Conservation (phyloP, 2,888 invertebrate species). For the Laothoe populi region DNA sequence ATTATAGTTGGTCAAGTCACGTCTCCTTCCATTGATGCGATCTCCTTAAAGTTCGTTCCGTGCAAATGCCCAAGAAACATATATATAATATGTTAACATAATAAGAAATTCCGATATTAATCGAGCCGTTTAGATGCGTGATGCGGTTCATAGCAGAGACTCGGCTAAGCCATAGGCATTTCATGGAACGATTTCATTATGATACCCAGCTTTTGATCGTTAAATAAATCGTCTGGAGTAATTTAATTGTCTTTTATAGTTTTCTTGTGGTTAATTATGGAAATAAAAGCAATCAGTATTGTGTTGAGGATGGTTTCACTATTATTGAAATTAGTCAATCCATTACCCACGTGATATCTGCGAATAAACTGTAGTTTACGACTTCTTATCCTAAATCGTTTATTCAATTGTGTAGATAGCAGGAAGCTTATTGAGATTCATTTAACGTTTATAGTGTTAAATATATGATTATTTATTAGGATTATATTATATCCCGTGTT, state of each 20-base stretch:
- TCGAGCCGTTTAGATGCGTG: conserved; percentile 17
- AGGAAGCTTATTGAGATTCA: neutral
- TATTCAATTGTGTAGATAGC: neutral
- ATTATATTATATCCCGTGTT: too few relatives aligned
- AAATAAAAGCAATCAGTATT: conserved; percentile 20
- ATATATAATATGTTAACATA: neutral
- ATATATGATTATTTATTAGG: neutral
- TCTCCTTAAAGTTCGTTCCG: neutral
- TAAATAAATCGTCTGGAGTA: conserved; percentile 1
- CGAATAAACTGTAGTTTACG: conserved; percentile 1
- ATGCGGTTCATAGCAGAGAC: neutral
- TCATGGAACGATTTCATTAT: conserved; percentile 15
- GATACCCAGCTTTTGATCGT: conserved; percentile 14
- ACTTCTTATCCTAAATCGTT: neutral
- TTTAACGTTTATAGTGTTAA: neutral
- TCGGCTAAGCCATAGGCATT: conserved; percentile 8
- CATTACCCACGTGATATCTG: neutral
- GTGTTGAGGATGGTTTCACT: neutral
- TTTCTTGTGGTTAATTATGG: conserved; percentile 22
- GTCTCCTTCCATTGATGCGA: too few relatives aligned
- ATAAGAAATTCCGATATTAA: conserved; percentile 4
- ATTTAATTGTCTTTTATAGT: conserved; percentile 15
- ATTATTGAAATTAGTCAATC: conserved; percentile 14
- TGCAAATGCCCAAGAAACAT: neutral
- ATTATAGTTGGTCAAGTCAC: neutral